Evolutionary conservation across 2,888 invertebrate species (phyloP).

Genomic region (Heliconius erato): DNA sequence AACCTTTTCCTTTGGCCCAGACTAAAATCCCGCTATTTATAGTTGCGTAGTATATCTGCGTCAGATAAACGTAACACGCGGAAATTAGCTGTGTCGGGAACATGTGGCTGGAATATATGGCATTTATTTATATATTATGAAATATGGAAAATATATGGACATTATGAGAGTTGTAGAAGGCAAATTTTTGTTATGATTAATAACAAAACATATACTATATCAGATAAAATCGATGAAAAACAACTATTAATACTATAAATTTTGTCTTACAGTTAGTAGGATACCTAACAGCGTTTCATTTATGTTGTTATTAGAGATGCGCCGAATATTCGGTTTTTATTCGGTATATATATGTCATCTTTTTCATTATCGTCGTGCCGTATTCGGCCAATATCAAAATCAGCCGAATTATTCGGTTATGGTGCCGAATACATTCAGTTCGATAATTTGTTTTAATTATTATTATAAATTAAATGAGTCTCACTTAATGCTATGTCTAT

Average conservation of each 20-base stretch:
- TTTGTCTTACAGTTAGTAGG: neutral
- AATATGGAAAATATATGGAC: neutral
- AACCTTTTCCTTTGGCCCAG: constrained; percentile 35
- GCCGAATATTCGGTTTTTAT: too few relatives aligned
- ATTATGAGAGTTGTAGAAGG: neutral
- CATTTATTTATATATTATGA: neutral
- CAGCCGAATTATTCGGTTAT: too few relatives aligned
- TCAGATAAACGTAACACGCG: constrained; percentile 21
- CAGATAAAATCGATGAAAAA: too few relatives aligned
- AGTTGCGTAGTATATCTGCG: constrained; percentile 29
- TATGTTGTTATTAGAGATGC: too few relatives aligned
- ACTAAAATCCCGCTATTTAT: constrained; percentile 21
- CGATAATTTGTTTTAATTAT: too few relatives aligned
- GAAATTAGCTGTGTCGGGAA: constrained; percentile 8
- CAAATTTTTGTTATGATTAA: neutral
- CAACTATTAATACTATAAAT: neutral
- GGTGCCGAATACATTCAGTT: too few relatives aligned
- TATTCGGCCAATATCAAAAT: too few relatives aligned
- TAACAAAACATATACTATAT: too few relatives aligned
- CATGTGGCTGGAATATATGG: neutral
- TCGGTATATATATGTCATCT: too few relatives aligned
- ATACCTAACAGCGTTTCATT: neutral
- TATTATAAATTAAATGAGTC: too few relatives aligned
- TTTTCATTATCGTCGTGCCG: too few relatives aligned
- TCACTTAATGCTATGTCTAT: too few relatives aligned